These are phyloP conservation scores for Zaprionus gabonicus DNA, from an alignment of 1,140 invertebrate species.

Conservation along the genomic window DNA sequence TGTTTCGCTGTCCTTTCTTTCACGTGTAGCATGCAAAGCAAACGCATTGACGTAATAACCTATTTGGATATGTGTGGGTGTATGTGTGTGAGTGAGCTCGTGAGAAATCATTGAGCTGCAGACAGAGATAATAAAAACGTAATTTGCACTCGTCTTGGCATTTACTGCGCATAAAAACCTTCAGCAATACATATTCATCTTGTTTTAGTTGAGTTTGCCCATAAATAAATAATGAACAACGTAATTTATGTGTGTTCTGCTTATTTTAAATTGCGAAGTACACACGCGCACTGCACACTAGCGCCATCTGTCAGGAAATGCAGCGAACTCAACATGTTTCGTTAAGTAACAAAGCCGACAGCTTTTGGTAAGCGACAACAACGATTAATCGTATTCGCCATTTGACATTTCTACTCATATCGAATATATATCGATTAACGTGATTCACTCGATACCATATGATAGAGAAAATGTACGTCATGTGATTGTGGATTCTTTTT, in stretches of 20 bases:
- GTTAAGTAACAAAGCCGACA: constrained; percentile 6
- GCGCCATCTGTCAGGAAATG: constrained; percentile 14
- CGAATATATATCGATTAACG: constrained; percentile 42
- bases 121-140: constrained; percentile 32
- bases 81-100: background rate
- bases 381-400: constrained; percentile 3
- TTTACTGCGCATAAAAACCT: constrained; percentile 11
- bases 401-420: constrained; percentile 28
- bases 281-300: background rate
- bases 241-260: background rate
- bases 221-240: constrained; percentile 2
- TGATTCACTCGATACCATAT: constrained; percentile 49
- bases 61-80: constrained; percentile 5
- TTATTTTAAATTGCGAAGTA: constrained; percentile 11
- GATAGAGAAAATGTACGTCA: constrained; percentile 72
- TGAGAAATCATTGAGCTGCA: constrained; percentile 32
- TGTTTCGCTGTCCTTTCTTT: constrained; percentile 5
- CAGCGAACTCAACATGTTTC: background rate
- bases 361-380: background rate
- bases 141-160: constrained; percentile 11
- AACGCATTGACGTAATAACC: constrained; percentile 27
- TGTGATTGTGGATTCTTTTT: constrained; percentile 80
- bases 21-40: constrained; percentile 20
- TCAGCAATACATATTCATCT: background rate
- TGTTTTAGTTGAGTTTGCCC: constrained; percentile 12